Evolutionary conservation across 2,797 vertebrate species (phyloP).

Genomic region (Scarus forsteni): DNA sequence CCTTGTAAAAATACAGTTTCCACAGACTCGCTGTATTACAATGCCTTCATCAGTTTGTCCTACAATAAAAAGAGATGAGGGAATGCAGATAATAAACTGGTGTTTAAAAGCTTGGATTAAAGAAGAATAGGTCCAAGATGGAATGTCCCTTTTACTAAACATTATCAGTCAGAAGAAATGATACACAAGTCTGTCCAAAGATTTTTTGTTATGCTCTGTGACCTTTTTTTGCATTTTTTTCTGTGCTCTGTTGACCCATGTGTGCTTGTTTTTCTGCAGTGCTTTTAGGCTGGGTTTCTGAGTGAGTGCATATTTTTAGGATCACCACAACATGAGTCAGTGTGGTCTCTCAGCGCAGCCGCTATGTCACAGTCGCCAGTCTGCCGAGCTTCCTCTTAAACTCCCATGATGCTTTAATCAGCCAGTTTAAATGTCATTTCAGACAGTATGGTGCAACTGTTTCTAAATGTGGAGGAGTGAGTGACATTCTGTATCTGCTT

Average conservation of each 20-base stretch:
- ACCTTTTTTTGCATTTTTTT: neutral
- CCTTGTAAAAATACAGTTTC: no score
- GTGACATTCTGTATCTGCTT: conserved; percentile 9
- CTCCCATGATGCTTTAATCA: conserved; percentile 10
- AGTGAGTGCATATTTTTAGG: conserved; percentile 48
- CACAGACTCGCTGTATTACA: no score
- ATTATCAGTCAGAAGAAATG: neutral
- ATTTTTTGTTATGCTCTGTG: no score
- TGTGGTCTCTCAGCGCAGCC: conserved; percentile 27
- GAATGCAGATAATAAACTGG: no score
- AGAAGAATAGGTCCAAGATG: no score
- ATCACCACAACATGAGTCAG: conserved; percentile 47
- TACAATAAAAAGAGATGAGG: no score
- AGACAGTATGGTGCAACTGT: neutral
- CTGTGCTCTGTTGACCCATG: neutral
- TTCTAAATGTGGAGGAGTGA: conserved; percentile 5
- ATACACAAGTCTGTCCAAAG: no score
- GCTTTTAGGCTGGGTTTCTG: conserved; percentile 21
- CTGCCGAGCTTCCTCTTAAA: conserved; percentile 49
- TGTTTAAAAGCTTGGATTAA: no score
- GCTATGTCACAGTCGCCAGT: conserved; percentile 18
- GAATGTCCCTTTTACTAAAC: no score
- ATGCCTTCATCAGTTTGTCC: no score
- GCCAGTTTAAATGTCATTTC: conserved; percentile 26
- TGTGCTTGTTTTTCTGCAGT: conserved; percentile 7